Conservation (phyloP, 2,888 invertebrate species). For the Tachystola acroxantha region DNA sequence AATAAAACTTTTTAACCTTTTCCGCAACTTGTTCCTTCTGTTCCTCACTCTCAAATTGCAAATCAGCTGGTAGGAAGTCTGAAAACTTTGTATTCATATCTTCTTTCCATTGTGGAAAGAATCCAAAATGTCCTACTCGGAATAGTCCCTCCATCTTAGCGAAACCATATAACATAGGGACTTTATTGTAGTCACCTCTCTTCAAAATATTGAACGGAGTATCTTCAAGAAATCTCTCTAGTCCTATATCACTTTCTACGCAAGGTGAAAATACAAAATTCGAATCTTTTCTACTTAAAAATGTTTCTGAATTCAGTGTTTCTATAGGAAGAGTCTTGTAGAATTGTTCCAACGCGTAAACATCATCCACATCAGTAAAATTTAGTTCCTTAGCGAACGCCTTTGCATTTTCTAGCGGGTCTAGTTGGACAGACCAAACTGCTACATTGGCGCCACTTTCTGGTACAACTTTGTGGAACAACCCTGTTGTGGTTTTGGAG, state of each 20-base stretch:
- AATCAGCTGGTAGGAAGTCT: conserved; percentile 41
- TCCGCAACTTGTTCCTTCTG: conserved; percentile 29
- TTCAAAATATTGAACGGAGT: conserved; percentile 34
- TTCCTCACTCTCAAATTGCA: conserved; percentile 26
- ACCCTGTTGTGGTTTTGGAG: conserved; percentile 28
- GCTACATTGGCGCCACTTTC: conserved; percentile 38
- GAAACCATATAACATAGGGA: conserved; percentile 42
- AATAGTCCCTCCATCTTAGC: conserved; percentile 41
- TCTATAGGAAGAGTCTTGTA: conserved; percentile 31
- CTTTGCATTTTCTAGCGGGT: conserved; percentile 36
- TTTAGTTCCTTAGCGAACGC: conserved; percentile 23
- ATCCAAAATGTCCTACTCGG: conserved; percentile 13
- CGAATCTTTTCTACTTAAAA: conserved; percentile 19
- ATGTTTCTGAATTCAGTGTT: conserved; percentile 19
- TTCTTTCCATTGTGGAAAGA: conserved; percentile 32
- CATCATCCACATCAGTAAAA: conserved; percentile 27
- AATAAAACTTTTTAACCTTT: conserved; percentile 33
- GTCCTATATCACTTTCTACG: conserved; percentile 20
- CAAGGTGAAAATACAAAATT: conserved; percentile 15
- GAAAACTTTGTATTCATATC: conserved; percentile 44
- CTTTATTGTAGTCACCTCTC: conserved; percentile 25
- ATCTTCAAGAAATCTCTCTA: conserved; percentile 32
- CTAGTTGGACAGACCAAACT: conserved; percentile 26
- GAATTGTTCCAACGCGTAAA: conserved; percentile 36
- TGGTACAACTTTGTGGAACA: conserved; percentile 38